Percentiles rank a stretch among this genome's conserved stretches.
phyloP scores from a whole-genome alignment of 2,888 invertebrate species.

The Tipula vernalis region DNA sequence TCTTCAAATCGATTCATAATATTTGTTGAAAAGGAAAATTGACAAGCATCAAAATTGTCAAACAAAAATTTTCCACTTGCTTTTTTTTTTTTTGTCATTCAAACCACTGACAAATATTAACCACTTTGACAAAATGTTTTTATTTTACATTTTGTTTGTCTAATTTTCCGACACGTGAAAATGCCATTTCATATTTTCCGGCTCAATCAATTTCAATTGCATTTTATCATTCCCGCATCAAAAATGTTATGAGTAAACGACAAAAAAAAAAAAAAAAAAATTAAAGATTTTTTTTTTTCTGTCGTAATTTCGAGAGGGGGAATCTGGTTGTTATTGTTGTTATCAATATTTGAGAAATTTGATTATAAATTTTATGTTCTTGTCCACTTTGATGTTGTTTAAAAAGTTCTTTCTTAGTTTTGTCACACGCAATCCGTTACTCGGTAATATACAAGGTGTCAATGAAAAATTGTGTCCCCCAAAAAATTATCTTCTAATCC shows the following conservation, averaged over 20 bases:
- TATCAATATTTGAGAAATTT: background rate
- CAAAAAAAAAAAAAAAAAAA: too few relatives aligned
- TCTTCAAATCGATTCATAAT: background rate
- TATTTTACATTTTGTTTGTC: background rate
- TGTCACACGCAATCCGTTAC: background rate
- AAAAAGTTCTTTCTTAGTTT: background rate
- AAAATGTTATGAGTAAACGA: background rate
- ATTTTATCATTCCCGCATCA: background rate
- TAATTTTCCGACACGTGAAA: slow-evolving; percentile 14
- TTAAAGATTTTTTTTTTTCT: background rate
- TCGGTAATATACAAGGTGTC: background rate
- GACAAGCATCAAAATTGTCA: background rate
- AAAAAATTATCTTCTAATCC: background rate
- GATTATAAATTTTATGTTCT: background rate
- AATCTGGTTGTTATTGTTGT: background rate
- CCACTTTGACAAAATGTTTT: background rate
- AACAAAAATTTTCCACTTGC: background rate
- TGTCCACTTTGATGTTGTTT: background rate
- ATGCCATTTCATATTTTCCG: slow-evolving; percentile 15
- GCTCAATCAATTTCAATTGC: slow-evolving; percentile 12
- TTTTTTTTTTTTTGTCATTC: background rate
- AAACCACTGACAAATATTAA: background rate
- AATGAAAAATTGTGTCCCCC: background rate
- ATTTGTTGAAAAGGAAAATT: background rate
- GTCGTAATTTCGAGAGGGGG: background rate